Evolutionary conservation across 2,888 invertebrate genomes (phyloP).

Genomic region (Mythimna lalbum): DNA sequence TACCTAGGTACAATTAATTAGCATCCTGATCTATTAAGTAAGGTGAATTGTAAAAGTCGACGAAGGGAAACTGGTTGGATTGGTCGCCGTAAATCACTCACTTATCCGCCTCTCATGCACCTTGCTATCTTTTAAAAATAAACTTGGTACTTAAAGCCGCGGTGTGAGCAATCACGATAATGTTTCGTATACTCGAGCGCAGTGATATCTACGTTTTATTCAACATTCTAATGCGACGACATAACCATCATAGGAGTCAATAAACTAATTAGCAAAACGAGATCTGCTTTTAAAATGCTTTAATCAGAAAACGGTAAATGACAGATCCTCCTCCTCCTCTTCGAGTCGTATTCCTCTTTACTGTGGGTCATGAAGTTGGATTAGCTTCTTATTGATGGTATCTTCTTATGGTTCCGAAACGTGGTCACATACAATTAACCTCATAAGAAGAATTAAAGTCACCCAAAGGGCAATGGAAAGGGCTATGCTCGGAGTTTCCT

Average conservation of each 20-base stretch:
- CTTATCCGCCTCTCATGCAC: conserved; percentile 43
- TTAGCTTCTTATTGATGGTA: too few relatives aligned
- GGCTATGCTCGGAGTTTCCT: too few relatives aligned
- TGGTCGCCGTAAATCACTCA: conserved; percentile 47
- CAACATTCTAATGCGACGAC: conserved; percentile 24
- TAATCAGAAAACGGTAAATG: conserved; percentile 17
- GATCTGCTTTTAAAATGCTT: conserved; percentile 11
- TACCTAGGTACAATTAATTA: conserved; percentile 32
- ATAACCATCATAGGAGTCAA: conserved; percentile 43
- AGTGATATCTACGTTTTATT: conserved; percentile 41
- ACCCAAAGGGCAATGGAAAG: too few relatives aligned
- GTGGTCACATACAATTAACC: too few relatives aligned
- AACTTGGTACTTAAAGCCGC: conserved; percentile 28
- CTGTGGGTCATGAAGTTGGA: too few relatives aligned
- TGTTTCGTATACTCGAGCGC: conserved; percentile 27
- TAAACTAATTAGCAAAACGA: conserved; percentile 46
- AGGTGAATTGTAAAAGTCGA: conserved; percentile 45
- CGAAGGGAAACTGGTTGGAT: conserved; percentile 39
- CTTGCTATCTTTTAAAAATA: conserved; percentile 44
- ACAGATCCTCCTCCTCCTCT: too few relatives aligned
- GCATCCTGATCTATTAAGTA: conserved; percentile 47
- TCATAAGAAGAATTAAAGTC: too few relatives aligned
- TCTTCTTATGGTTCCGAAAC: too few relatives aligned
- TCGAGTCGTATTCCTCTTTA: too few relatives aligned
- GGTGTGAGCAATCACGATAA: conserved; percentile 29